Conservation (phyloP, 2,113 vertebrate genomes). For the Madoqua kirkii region DNA sequence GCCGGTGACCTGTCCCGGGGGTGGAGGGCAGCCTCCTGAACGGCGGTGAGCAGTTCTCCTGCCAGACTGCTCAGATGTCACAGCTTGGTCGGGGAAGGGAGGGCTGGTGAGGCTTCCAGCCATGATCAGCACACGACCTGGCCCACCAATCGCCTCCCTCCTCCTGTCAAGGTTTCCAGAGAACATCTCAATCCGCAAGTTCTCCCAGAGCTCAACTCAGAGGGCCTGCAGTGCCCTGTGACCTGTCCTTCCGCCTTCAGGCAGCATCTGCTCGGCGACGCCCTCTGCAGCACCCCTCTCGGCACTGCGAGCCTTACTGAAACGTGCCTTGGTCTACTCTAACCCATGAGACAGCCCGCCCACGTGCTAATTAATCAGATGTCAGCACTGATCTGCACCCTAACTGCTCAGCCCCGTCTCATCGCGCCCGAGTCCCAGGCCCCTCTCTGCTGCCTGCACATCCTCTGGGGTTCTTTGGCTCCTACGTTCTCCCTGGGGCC, state of each 20-base stretch:
- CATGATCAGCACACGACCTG: rapidly evolving
- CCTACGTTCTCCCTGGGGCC: neutral
- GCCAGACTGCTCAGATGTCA: neutral
- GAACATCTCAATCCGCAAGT: neutral
- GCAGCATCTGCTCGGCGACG: neutral
- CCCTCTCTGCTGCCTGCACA: neutral
- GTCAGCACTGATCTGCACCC: neutral
- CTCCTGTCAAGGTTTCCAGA: neutral
- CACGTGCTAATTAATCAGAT: neutral
- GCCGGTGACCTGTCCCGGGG: neutral
- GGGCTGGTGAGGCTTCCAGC: too few species aligned
- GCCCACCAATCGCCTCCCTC: neutral
- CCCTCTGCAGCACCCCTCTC: neutral
- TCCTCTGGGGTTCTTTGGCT: neutral
- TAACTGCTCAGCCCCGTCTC: neutral
- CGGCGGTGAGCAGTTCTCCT: neutral
- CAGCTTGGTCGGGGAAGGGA: neutral
- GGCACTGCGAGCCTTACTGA: neutral
- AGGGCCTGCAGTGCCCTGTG: neutral
- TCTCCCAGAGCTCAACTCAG: neutral
- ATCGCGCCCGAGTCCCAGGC: neutral
- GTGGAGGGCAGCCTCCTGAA: neutral
- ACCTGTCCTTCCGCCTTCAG: neutral
- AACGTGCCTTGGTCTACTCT: neutral
- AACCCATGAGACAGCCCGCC: neutral